phyloP scores from a whole-genome alignment of 1,140 invertebrate genomes.

The Drosophila burlai region DNA sequence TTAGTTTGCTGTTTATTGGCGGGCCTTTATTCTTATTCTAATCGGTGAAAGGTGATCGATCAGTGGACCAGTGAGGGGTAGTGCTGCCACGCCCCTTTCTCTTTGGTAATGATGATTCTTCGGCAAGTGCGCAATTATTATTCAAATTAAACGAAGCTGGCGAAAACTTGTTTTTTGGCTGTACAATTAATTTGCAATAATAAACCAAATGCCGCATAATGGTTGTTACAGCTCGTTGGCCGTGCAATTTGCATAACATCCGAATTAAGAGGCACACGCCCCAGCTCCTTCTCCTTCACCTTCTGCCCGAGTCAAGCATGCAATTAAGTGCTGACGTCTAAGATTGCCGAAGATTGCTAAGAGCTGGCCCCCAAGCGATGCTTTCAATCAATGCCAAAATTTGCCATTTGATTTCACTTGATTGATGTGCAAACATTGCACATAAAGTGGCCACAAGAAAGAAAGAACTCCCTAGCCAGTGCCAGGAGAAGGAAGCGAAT shows the following conservation, averaged over 20 bases:
- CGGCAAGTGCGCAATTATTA: conserved; percentile 60
- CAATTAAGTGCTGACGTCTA: conserved; percentile 71
- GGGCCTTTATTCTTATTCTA: conserved; percentile 77
- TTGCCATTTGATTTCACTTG: conserved; percentile 77
- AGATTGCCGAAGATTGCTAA: conserved; percentile 22
- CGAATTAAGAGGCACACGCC: conserved; percentile 37
- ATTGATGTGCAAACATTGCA: conserved; percentile 78
- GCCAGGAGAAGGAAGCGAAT: conserved; percentile 44
- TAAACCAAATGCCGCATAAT: conserved; percentile 64
- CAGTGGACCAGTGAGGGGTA: conserved; percentile 3
- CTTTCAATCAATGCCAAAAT: conserved; percentile 73
- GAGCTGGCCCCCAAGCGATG: conserved; percentile 42
- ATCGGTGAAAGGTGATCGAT: conserved; percentile 62
- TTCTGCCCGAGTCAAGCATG: conserved; percentile 48
- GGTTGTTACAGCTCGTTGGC: conserved; percentile 67
- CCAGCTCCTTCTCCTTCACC: conserved; percentile 9
- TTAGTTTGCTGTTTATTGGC: conserved; percentile 32
- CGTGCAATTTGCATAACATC: conserved; percentile 76
- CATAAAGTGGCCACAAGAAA: conserved; percentile 8
- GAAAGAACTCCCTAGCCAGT: background rate
- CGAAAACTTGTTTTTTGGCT: conserved; percentile 63
- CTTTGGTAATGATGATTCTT: conserved; percentile 39
- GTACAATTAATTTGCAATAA: conserved; percentile 76
- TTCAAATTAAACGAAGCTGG: conserved; percentile 36
- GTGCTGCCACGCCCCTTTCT: conserved; percentile 21